phyloP scores from a whole-genome alignment of 2,888 invertebrate species.

The Dryobota labecula region DNA sequence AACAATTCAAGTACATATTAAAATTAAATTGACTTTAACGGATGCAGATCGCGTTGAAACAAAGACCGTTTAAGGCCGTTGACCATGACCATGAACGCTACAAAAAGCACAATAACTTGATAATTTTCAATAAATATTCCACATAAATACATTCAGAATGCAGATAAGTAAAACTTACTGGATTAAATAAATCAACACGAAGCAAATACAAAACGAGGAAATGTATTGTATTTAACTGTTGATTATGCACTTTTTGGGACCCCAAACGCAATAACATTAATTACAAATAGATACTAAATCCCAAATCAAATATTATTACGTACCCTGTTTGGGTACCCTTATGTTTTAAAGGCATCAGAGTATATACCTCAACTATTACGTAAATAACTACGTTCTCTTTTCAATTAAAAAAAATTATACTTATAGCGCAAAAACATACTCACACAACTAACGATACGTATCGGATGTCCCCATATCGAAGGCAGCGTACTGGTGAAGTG shows the following conservation, averaged over 20 bases:
- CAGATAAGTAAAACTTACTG: constrained; percentile 17
- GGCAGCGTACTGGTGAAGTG: constrained; percentile 93
- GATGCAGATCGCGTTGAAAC: constrained; percentile 10
- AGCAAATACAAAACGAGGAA: not conserved
- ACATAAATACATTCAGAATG: constrained; percentile 10
- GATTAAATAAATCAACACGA: not conserved
- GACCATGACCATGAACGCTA: constrained; percentile 35
- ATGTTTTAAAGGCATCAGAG: not conserved
- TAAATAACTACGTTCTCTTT: not conserved
- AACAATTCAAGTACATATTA: constrained; percentile 1
- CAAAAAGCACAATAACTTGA: constrained; percentile 24
- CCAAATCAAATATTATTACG: not conserved
- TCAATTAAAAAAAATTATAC: not conserved
- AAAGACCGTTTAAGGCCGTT: constrained; percentile 8
- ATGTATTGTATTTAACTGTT: not conserved
- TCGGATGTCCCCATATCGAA: constrained; percentile 93
- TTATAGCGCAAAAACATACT: constrained; percentile 73
- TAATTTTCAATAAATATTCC: constrained; percentile 11
- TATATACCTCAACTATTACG: not conserved
- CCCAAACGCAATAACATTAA: not conserved
- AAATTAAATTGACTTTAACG: not conserved
- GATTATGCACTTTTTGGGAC: not conserved
- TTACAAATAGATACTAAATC: not conserved
- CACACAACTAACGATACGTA: constrained; percentile 95
- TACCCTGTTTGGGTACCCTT: not conserved